These are phyloP conservation scores for Drosophila kuntzei DNA, from an alignment of 2,888 invertebrate species.

Conservation along the genomic window DNA sequence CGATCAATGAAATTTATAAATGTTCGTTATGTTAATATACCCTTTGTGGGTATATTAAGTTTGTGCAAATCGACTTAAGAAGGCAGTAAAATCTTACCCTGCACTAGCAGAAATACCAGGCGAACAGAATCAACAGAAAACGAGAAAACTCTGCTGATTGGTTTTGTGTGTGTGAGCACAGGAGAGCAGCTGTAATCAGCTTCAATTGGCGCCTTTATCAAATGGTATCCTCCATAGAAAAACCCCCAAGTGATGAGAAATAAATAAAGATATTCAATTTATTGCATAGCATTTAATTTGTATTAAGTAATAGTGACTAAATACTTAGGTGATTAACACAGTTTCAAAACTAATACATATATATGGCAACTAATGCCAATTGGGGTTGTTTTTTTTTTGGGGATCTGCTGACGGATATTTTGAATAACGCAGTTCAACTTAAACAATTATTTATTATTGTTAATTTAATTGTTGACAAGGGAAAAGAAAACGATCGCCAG, in stretches of 20 bases:
- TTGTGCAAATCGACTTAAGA: too few relatives aligned
- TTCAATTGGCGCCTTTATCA: too few relatives aligned
- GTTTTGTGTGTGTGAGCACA: too few relatives aligned
- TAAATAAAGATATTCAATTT: neutral
- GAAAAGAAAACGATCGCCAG: conserved; percentile 55
- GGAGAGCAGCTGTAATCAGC: too few relatives aligned
- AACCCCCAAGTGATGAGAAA: neutral
- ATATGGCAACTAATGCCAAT: conserved; percentile 51
- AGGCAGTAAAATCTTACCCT: too few relatives aligned
- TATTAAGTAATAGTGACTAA: conserved; percentile 78
- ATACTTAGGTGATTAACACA: conserved; percentile 81
- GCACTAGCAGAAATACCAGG: too few relatives aligned
- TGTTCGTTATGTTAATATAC: neutral
- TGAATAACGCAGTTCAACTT: conserved; percentile 29
- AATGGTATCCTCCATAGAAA: neutral
- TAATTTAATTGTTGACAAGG: conserved; percentile 43
- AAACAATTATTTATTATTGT: conserved; percentile 54
- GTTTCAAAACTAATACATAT: conserved; percentile 78
- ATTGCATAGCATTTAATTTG: conserved; percentile 65
- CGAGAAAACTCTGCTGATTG: too few relatives aligned
- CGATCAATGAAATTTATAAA: neutral
- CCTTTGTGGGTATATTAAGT: too few relatives aligned
- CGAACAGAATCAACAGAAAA: too few relatives aligned
- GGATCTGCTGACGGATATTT: conserved; percentile 32
- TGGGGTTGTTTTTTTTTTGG: conserved; percentile 24